Evolutionary conservation across 2,888 invertebrate genomes (phyloP).

Genomic region (Antheraea yamamai): DNA sequence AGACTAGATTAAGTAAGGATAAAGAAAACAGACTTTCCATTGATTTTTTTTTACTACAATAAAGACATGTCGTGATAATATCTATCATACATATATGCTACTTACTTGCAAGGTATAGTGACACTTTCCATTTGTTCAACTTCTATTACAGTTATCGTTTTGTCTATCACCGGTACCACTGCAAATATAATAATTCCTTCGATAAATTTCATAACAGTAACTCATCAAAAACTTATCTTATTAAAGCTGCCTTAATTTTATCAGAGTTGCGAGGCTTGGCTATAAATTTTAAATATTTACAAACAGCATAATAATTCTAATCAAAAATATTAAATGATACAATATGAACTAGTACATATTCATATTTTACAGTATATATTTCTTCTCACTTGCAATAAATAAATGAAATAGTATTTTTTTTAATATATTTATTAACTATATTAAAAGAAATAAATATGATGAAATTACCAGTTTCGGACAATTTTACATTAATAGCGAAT

Average conservation of each 20-base stretch:
- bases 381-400: background rate
- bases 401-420: background rate
- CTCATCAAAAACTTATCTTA: background rate
- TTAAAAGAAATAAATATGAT: background rate
- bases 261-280: background rate
- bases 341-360: background rate
- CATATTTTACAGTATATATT: background rate
- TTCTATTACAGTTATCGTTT: conserved; percentile 3
- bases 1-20: too few species aligned
- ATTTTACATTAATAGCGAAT: background rate
- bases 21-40: too few species aligned
- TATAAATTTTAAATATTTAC: too few species aligned
- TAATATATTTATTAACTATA: background rate
- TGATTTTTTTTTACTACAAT: too few species aligned
- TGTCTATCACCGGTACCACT: conserved; percentile 15
- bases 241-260: background rate
- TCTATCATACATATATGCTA: background rate
- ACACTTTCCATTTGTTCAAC: conserved; percentile 5
- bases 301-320: too few species aligned
- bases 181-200: background rate
- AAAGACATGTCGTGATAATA: too few species aligned
- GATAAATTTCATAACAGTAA: background rate
- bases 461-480: background rate
- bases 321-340: background rate
- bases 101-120: conserved; percentile 17